These are phyloP conservation scores for Crematogaster levior DNA, from an alignment of 2,888 invertebrate genomes.

Conservation along the genomic window DNA sequence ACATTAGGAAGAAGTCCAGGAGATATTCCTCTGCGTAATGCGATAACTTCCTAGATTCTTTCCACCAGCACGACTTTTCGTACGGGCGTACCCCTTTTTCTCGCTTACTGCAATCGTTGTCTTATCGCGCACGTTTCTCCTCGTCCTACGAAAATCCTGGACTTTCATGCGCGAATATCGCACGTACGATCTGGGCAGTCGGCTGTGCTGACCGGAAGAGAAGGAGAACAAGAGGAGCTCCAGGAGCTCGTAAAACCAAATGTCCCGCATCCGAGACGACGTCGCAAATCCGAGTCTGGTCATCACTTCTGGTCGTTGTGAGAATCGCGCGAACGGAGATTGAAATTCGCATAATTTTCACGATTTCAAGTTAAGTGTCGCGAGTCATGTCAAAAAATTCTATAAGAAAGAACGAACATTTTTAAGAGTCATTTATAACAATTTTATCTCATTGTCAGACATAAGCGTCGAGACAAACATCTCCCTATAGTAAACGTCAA, in stretches of 20 bases:
- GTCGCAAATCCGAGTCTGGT: conserved; percentile 23
- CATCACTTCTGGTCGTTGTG: neutral
- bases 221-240: conserved; percentile 13
- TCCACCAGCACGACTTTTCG: conserved; percentile 46
- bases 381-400: neutral
- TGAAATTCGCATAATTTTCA: neutral
- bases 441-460: no score
- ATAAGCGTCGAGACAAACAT: neutral
- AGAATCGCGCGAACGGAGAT: neutral
- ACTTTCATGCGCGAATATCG: conserved; percentile 68
- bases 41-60: conserved; percentile 62
- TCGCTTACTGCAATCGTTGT: conserved; percentile 57
- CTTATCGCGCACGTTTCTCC: conserved; percentile 61
- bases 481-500: neutral
- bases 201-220: conserved; percentile 63
- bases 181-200: conserved; percentile 64
- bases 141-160: conserved; percentile 56
- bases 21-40: conserved; percentile 24
- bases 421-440: neutral
- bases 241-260: conserved; percentile 60
- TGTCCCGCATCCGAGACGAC: conserved; percentile 36
- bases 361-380: neutral
- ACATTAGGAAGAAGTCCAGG: conserved; percentile 11
- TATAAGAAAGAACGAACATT: neutral
- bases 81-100: conserved; percentile 35